These are phyloP conservation scores for Norana najaformis DNA, from an alignment of 2,888 invertebrate species.

Conservation along the genomic window DNA sequence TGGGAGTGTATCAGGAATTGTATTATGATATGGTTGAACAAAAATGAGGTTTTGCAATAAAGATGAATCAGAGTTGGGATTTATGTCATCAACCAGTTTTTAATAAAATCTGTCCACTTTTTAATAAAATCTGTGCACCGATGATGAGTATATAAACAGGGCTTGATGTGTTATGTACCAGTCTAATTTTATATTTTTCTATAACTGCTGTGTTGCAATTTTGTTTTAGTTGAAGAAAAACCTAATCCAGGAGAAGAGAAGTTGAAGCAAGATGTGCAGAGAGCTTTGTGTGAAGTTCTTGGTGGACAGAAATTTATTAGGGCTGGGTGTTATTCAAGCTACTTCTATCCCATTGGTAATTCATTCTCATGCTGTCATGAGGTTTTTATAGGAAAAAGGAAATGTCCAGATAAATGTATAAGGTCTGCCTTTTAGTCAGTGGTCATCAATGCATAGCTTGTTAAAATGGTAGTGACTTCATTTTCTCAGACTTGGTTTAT, in stretches of 20 bases:
- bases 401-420: constrained; percentile 13
- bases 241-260: not conserved
- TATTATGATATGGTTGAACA: not conserved
- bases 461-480: not conserved
- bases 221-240: not conserved
- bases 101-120: not conserved
- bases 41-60: not conserved
- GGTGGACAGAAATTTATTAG: not conserved
- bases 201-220: not conserved
- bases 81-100: not conserved
- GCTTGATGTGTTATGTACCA: not conserved
- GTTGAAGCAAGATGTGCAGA: constrained; percentile 7
- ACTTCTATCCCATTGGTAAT: constrained; percentile 27
- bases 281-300: constrained; percentile 15
- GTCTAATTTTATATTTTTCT: not conserved
- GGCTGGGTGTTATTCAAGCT: constrained; percentile 16
- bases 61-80: not conserved
- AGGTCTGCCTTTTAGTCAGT: no score
- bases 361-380: not conserved
- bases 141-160: not conserved
- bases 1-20: no score
- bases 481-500: not conserved
- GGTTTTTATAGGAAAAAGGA: no score
- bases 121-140: not conserved
- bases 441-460: not conserved